phyloP scores from a whole-genome alignment of 2,888 invertebrate species.

The Standfussiana lucernea region DNA sequence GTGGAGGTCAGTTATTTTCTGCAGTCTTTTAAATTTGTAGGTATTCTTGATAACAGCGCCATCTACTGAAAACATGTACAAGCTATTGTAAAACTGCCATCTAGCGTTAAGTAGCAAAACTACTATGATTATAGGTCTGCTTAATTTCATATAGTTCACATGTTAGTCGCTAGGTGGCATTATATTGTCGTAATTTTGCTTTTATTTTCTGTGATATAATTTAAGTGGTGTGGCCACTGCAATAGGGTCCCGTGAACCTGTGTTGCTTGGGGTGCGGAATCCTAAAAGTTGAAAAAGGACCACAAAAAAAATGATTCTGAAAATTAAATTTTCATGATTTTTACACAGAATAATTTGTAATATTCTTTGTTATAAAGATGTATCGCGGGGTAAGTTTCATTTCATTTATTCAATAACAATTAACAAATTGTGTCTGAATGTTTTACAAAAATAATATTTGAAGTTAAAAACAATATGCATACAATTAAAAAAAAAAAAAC shows the following conservation, averaged over 20 bases:
- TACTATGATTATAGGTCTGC: not conserved
- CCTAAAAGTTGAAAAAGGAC: no score
- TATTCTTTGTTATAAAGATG: not conserved
- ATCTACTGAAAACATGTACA: not conserved
- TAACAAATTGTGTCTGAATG: no score
- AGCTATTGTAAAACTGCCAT: constrained; percentile 26
- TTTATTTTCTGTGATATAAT: not conserved
- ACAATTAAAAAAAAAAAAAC: no score
- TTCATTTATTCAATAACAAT: no score
- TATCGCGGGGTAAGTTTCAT: no score
- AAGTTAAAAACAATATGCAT: no score
- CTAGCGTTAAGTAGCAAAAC: constrained; percentile 27
- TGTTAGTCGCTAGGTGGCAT: constrained; percentile 19
- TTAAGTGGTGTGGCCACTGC: not conserved
- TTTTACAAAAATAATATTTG: no score
- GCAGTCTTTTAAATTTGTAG: no score
- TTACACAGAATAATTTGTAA: not conserved
- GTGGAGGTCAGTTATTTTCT: no score
- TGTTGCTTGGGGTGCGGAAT: not conserved
- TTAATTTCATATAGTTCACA: not conserved
- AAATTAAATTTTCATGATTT: not conserved
- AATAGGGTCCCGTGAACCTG: not conserved
- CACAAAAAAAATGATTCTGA: not conserved
- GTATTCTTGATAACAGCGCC: constrained; percentile 8
- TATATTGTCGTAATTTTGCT: not conserved